These are phyloP conservation scores for Lutraria rhynchaena DNA, from an alignment of 1,140 invertebrate species.

Conservation along the genomic window DNA sequence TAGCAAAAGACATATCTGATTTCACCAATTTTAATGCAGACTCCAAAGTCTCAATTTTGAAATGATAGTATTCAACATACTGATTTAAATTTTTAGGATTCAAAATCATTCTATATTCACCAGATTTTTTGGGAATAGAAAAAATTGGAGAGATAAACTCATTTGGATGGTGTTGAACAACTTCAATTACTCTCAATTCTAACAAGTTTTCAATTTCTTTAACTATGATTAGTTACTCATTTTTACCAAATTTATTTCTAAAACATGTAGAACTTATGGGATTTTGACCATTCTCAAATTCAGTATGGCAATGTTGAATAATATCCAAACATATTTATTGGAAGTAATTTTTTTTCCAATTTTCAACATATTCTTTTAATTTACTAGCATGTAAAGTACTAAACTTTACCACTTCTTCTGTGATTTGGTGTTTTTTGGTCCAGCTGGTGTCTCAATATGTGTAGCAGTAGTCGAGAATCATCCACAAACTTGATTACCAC, in stretches of 20 bases:
- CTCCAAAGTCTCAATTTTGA: too few relatives aligned
- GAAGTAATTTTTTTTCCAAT: constrained; percentile 47
- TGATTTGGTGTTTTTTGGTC: constrained; percentile 30
- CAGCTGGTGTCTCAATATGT: background rate
- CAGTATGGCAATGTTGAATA: constrained; percentile 36
- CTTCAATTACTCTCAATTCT: constrained; percentile 21
- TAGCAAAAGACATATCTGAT: constrained; percentile 40
- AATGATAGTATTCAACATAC: constrained; percentile 33
- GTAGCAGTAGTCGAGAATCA: too few relatives aligned
- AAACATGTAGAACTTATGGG: too few relatives aligned
- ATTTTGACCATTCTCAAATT: too few relatives aligned
- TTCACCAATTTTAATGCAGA: constrained; percentile 7
- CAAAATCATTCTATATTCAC: constrained; percentile 36
- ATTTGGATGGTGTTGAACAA: background rate
- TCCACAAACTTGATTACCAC: constrained; percentile 10
- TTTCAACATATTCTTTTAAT: constrained; percentile 34
- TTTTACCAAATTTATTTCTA: too few relatives aligned
- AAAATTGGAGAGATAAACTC: constrained; percentile 42
- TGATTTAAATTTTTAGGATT: constrained; percentile 55
- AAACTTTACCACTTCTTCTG: too few relatives aligned
- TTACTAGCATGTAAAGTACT: constrained; percentile 32
- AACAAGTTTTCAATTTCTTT: constrained; percentile 6
- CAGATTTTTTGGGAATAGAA: constrained; percentile 36
- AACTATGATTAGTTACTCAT: too few relatives aligned
- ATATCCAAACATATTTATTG: constrained; percentile 23